These are phyloP conservation scores for Hyperoplus immaculatus DNA, from an alignment of 2,797 vertebrate genomes.

Conservation along the genomic window DNA sequence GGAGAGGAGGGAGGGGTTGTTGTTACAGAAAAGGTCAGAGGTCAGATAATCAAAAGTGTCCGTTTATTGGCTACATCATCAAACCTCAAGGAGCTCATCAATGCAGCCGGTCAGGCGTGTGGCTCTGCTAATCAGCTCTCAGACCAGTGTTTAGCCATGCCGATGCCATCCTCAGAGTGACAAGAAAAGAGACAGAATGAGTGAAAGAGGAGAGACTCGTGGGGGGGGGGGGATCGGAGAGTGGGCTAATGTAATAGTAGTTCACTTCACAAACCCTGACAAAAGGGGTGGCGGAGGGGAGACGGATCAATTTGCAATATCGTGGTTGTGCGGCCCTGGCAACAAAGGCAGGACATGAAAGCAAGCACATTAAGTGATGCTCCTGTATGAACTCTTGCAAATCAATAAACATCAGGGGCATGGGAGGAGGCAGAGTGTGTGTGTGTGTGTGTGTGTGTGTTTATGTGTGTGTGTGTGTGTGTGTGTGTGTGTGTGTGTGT, in stretches of 20 bases:
- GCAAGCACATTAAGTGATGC: constrained; percentile 92
- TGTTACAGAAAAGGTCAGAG: constrained; percentile 81
- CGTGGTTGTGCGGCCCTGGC: constrained; percentile 86
- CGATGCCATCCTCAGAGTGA: constrained; percentile 81
- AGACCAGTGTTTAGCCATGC: constrained; percentile 87
- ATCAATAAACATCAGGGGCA: constrained; percentile 97
- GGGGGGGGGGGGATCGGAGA: constrained; percentile 64
- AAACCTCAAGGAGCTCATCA: constrained; percentile 90
- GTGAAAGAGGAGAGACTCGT: constrained; percentile 78
- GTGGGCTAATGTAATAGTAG: constrained; percentile 87
- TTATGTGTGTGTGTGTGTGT: too few relatives aligned
- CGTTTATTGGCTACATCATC: constrained; percentile 92
- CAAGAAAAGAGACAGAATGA: constrained; percentile 66
- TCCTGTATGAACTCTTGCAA: constrained; percentile 91
- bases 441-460: not conserved
- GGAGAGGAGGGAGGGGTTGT: constrained; percentile 16
- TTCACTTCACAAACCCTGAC: constrained; percentile 84
- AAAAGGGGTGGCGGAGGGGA: constrained; percentile 85
- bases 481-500: too few relatives aligned
- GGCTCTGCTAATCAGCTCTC: constrained; percentile 90
- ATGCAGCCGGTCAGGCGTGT: constrained; percentile 85
- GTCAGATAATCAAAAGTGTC: constrained; percentile 94
- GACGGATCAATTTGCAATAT: constrained; percentile 99
- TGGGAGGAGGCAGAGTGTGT: constrained; percentile 46
- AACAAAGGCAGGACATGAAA: constrained; percentile 98